phyloP scores from a whole-genome alignment of 1,140 invertebrate species.

The Drosophila melanogaster region Release_6_plus_ISO1_MT NC_004354.4:8889501-8890000 shows the following conservation, averaged over 20 bases:
- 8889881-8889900: constrained; percentile 12
- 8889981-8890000: constrained; percentile 22
- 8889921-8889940: constrained; percentile 37
- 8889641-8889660: constrained; percentile 9
- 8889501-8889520: neutral
- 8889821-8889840: constrained; percentile 4
- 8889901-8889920: constrained; percentile 32
- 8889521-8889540: constrained; percentile 53
- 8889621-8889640: constrained; percentile 3
- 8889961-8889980: constrained; percentile 5
- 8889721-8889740: constrained; percentile 72
- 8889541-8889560: constrained; percentile 67
- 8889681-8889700: constrained; percentile 21
- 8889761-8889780: constrained; percentile 56
- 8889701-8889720: constrained; percentile 60
- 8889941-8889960: constrained; percentile 35
- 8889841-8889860: constrained; percentile 14
- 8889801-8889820: constrained; percentile 2
- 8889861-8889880: constrained; percentile 51
- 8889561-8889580: constrained; percentile 65
- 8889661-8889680: constrained; percentile 45
- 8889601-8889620: constrained; percentile 51
- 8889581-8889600: constrained; percentile 10
- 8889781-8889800: constrained; percentile 25
- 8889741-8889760: constrained; percentile 79